These are phyloP conservation scores for Oxyura jamaicensis DNA, from an alignment of 2,113 vertebrate species.

Conservation along the genomic window DNA sequence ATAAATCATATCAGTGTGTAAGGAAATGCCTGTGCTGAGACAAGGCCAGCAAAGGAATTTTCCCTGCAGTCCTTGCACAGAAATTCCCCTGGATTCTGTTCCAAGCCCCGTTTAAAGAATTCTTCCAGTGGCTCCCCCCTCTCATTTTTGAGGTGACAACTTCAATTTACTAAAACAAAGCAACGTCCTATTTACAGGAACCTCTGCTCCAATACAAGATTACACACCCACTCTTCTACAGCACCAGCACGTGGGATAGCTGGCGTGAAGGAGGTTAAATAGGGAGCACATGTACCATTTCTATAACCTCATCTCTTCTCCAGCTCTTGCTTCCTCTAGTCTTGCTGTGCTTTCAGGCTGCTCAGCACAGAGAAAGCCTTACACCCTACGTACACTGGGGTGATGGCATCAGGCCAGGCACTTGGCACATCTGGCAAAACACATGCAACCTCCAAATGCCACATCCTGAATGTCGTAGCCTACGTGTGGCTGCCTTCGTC, in stretches of 20 bases:
- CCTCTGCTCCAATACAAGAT: background rate
- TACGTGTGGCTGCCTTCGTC: background rate
- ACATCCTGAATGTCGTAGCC: background rate
- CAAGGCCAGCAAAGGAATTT: background rate
- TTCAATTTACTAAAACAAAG: conserved; percentile 9
- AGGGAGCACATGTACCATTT: background rate
- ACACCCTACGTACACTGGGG: background rate
- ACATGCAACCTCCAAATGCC: background rate
- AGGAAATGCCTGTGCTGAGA: background rate
- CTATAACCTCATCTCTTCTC: background rate
- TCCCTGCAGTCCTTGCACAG: background rate
- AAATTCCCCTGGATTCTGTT: background rate
- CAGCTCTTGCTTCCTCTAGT: background rate
- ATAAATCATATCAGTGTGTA: background rate
- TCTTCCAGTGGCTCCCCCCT: background rate
- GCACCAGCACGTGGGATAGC: background rate
- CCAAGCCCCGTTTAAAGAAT: background rate
- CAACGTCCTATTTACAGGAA: background rate
- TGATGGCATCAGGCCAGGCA: background rate
- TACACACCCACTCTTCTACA: background rate
- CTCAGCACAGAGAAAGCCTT: background rate
- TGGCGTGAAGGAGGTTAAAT: background rate
- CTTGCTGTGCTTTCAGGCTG: background rate
- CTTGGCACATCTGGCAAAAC: background rate
- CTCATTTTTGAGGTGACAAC: background rate